These are phyloP conservation scores for Coryphaenoides rupestris DNA, from an alignment of 2,113 vertebrate species.

Conservation along the genomic window DNA sequence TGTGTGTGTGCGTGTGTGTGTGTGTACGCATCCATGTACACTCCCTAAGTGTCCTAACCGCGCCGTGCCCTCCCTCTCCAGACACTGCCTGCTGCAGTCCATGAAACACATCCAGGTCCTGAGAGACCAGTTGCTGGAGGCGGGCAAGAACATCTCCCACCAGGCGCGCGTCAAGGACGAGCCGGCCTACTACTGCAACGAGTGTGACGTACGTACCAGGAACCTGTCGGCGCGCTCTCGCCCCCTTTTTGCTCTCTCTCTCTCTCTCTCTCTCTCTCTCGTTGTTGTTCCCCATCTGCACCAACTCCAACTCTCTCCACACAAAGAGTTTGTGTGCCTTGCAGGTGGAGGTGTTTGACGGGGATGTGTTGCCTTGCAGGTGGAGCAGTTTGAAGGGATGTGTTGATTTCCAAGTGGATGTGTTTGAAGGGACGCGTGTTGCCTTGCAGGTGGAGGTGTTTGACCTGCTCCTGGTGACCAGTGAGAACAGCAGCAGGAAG, in stretches of 20 bases:
- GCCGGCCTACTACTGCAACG: constrained; percentile 92
- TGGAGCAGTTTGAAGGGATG: neutral
- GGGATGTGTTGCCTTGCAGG: neutral
- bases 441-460: constrained; percentile 84
- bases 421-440: constrained; percentile 9
- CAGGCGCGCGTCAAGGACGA: constrained; percentile 89
- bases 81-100: constrained; percentile 88
- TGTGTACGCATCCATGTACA: neutral
- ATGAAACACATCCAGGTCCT: constrained; percentile 89
- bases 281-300: no score
- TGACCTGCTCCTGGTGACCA: constrained; percentile 88
- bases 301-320: no score
- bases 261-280: no score
- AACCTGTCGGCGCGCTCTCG: no score
- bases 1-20: neutral
- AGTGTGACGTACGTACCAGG: constrained; percentile 81
- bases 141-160: constrained; percentile 87
- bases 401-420: neutral
- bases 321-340: neutral
- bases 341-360: neutral
- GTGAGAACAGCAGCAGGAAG: constrained; percentile 83
- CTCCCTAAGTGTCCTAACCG: neutral
- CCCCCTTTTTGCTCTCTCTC: no score
- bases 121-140: constrained; percentile 78
- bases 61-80: constrained; percentile 31